phyloP scores from a whole-genome alignment of 35 echinoderm and acorn worm species.

The Hemicentrotus pulcherrimus region DNA sequence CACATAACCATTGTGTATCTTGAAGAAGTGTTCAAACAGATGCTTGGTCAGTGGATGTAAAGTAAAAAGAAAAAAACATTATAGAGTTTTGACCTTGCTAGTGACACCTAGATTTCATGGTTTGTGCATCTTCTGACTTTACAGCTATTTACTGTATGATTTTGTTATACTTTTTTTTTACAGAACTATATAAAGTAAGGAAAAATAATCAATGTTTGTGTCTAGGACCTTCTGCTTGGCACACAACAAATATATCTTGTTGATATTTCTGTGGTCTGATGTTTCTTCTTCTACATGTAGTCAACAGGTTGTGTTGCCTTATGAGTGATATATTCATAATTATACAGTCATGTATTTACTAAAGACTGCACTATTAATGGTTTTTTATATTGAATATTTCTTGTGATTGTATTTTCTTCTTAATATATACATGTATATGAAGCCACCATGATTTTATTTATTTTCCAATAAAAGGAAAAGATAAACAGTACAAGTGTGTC shows the following conservation, averaged over 20 bases:
- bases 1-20: too few species aligned
- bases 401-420: conserved; percentile 39
- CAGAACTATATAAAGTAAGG: too few species aligned
- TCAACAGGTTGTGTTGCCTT: background rate
- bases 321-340: background rate
- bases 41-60: background rate
- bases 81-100: background rate
- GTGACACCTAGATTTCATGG: too few species aligned
- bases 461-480: conserved; percentile 55
- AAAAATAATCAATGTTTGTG: background rate
- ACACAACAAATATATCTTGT: background rate
- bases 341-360: background rate
- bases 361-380: background rate
- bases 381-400: conserved; percentile 26
- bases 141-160: too few species aligned
- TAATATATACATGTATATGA: conserved; percentile 29
- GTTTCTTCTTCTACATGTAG: background rate
- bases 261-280: background rate
- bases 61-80: background rate
- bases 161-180: too few species aligned
- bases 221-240: background rate
- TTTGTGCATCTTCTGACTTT: too few species aligned
- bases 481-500: background rate
- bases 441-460: conserved; percentile 51
- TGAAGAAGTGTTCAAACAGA: background rate